A percentile compares a stretch with the other conserved stretches of the same genome.
Conservation (phyloP, 2,797 vertebrate genomes). For the Philypnodon macrostomus region DNA sequence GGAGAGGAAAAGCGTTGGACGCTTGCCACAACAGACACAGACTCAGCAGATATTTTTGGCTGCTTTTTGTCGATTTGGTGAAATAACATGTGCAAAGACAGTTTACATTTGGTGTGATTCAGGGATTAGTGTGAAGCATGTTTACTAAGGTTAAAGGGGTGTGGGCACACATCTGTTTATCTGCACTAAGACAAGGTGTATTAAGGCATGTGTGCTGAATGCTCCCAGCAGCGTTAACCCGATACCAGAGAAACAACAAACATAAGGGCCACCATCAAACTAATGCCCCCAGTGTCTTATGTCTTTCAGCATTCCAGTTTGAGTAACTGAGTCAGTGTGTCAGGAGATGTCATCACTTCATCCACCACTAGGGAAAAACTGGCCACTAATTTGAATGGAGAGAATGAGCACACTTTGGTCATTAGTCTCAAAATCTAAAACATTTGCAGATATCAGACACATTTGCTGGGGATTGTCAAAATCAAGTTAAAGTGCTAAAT, state of each 20-base stretch:
- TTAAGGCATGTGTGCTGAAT: slow-evolving; percentile 16
- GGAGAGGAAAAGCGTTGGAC: slow-evolving; percentile 27
- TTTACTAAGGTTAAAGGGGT: slow-evolving; percentile 40
- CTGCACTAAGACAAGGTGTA: slow-evolving; percentile 30
- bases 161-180: slow-evolving; percentile 52
- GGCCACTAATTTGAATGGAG: background rate
- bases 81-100: slow-evolving; percentile 17
- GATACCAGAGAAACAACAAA: slow-evolving; percentile 48
- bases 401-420: background rate
- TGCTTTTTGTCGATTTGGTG: slow-evolving; percentile 24
- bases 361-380: background rate
- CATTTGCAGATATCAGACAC: no score
- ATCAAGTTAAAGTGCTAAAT: no score
- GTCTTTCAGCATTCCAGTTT: slow-evolving; percentile 33
- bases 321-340: background rate
- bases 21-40: slow-evolving; percentile 25
- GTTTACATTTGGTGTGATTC: slow-evolving; percentile 19
- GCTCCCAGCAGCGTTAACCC: slow-evolving; percentile 25
- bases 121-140: slow-evolving; percentile 22
- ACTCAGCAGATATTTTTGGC: slow-evolving; percentile 35
- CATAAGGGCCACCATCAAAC: slow-evolving; percentile 23
- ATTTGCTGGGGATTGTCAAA: no score
- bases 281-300: slow-evolving; percentile 26
- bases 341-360: background rate
- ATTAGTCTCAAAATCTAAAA: no score